These are phyloP conservation scores for Petromus typicus DNA, from an alignment of 2,113 vertebrate genomes.

Conservation along the genomic window DNA sequence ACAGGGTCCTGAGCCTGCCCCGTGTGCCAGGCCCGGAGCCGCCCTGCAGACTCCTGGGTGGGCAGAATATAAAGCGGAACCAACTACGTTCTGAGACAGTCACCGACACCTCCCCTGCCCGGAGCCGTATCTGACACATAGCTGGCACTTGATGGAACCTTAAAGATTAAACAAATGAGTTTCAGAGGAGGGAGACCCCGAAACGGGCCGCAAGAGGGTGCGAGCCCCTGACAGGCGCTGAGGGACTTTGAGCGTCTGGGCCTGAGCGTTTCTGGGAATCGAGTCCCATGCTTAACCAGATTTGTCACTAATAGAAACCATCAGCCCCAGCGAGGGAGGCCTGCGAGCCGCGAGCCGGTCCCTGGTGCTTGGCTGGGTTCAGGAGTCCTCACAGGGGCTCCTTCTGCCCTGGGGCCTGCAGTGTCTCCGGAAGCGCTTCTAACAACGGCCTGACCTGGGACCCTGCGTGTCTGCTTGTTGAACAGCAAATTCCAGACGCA, in stretches of 20 bases:
- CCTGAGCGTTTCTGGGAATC: not conserved
- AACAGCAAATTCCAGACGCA: not conserved
- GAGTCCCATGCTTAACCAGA: not conserved
- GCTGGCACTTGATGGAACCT: not conserved
- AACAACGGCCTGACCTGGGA: not conserved
- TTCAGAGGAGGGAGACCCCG: not conserved
- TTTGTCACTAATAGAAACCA: not conserved
- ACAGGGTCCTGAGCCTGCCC: not conserved
- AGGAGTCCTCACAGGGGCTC: not conserved
- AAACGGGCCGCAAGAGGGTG: not conserved
- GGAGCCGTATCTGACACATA: not conserved
- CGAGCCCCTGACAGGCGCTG: not conserved
- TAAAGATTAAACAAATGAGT: not conserved
- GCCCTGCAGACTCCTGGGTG: not conserved
- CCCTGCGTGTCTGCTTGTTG: not conserved
- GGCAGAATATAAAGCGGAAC: not conserved
- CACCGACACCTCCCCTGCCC: not conserved
- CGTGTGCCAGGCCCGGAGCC: not conserved
- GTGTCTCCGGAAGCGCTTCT: not conserved
- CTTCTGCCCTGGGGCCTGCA: not conserved
- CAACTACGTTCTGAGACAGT: not conserved
- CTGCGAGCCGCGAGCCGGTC: accelerated
- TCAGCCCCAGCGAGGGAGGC: not conserved
- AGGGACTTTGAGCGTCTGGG: not conserved
- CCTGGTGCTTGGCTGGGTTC: not conserved